These are phyloP conservation scores for Neodiprion pinetum DNA, from an alignment of 1,140 invertebrate genomes.

Conservation along the genomic window DNA sequence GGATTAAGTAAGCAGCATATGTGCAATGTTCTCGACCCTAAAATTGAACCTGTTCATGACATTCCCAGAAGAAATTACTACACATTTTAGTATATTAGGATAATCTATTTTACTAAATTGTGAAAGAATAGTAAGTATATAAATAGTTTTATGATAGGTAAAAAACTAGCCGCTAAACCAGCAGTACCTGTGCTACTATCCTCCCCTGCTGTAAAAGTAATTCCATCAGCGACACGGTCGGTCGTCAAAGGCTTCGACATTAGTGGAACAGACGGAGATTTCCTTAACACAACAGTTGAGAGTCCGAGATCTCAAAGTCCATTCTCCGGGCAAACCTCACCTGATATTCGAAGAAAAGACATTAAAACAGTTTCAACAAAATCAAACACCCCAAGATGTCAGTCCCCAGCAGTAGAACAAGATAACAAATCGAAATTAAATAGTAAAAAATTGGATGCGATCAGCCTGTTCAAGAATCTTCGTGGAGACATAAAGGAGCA, in stretches of 20 bases:
- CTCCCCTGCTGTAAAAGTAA: constrained; percentile 47
- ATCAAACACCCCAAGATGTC: constrained; percentile 61
- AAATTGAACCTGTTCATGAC: too few relatives aligned
- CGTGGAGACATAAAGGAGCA: constrained; percentile 80
- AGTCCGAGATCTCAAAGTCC: constrained; percentile 51
- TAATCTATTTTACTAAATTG: not conserved
- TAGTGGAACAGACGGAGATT: constrained; percentile 42
- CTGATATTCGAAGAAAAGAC: constrained; percentile 40
- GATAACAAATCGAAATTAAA: constrained; percentile 52
- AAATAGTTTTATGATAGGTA: constrained; percentile 43
- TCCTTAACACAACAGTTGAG: constrained; percentile 38
- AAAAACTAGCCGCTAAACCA: constrained; percentile 39
- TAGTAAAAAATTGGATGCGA: constrained; percentile 66
- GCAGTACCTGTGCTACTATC: constrained; percentile 41
- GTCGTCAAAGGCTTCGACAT: constrained; percentile 50
- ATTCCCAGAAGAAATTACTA: too few relatives aligned
- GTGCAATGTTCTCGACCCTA: too few relatives aligned
- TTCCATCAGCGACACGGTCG: constrained; percentile 42
- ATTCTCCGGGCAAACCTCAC: constrained; percentile 44
- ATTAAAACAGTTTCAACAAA: constrained; percentile 40
- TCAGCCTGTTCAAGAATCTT: constrained; percentile 74
- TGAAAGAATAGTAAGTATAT: not conserved
- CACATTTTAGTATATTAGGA: too few relatives aligned
- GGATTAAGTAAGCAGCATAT: too few relatives aligned
- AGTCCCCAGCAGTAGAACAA: constrained; percentile 66